A percentile compares a stretch with the other conserved stretches of the same genome.
Evolutionary conservation across 2,113 vertebrate genomes (phyloP).

Genomic region (Reinhardtius hippoglossoides): DNA sequence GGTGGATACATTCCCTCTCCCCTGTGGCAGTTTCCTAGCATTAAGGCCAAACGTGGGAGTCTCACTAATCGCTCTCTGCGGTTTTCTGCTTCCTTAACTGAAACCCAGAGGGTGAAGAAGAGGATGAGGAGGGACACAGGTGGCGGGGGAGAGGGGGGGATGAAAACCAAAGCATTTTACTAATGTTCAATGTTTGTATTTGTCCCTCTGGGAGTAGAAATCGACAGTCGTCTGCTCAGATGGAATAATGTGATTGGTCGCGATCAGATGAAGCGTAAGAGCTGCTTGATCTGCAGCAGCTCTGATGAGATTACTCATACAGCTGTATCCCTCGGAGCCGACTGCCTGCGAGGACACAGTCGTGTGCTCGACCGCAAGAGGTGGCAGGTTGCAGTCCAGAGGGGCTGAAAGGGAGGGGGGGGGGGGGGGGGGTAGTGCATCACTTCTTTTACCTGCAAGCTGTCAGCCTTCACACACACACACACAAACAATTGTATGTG

Average conservation of each 20-base stretch:
- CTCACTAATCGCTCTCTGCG: neutral
- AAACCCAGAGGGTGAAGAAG: conserved; percentile 13
- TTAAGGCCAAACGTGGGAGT: conserved; percentile 71
- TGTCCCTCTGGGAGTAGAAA: conserved; percentile 11
- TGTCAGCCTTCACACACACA: conserved; percentile 13
- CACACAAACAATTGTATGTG: conserved; percentile 1
- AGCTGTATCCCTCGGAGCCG: no score
- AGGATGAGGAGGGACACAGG: neutral
- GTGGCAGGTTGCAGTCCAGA: conserved; percentile 22
- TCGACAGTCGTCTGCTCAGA: conserved; percentile 28
- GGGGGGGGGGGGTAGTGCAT: neutral
- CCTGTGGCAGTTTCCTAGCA: conserved; percentile 77
- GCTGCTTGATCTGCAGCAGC: neutral
- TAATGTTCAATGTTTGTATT: conserved; percentile 4
- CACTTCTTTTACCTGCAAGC: conserved; percentile 36
- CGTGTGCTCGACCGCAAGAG: neutral
- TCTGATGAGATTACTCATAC: no score
- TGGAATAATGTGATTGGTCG: conserved; percentile 29
- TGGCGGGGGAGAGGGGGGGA: neutral
- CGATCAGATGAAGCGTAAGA: conserved; percentile 2
- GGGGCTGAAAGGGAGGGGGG: neutral
- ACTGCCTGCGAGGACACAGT: neutral
- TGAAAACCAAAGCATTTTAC: conserved; percentile 3
- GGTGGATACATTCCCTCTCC: conserved; percentile 36
- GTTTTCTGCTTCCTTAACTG: conserved; percentile 2